A percentile compares a stretch with the other conserved stretches of the same genome.
These are phyloP conservation scores for Cyprinodon tularosa DNA, from an alignment of 2,113 vertebrate genomes.

Conservation along the genomic window DNA sequence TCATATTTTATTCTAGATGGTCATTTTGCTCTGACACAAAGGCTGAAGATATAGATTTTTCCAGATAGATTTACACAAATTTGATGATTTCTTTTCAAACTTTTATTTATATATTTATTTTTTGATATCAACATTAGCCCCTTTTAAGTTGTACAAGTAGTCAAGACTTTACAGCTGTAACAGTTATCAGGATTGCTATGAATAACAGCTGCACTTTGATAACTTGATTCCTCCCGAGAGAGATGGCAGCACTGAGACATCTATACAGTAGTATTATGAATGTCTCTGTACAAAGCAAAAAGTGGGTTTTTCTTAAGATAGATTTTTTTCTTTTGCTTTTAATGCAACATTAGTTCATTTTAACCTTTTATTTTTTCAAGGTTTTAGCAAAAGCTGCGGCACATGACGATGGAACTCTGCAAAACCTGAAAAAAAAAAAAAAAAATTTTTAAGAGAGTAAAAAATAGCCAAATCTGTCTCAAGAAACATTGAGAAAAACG, in stretches of 20 bases:
- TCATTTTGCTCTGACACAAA: too few species aligned
- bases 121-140: neutral
- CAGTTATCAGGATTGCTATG: neutral
- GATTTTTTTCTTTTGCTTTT: neutral
- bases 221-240: neutral
- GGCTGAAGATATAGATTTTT: neutral
- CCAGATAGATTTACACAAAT: neutral
- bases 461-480: neutral
- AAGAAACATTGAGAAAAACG: neutral
- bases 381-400: neutral
- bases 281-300: too few species aligned
- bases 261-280: neutral
- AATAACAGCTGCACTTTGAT: neutral
- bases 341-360: neutral
- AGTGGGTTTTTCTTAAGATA: neutral
- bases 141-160: too few species aligned
- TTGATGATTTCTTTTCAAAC: neutral
- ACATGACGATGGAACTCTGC: neutral
- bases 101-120: neutral
- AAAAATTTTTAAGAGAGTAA: neutral
- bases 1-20: too few species aligned
- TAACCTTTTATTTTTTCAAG: neutral
- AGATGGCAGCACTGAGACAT: neutral
- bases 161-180: neutral
- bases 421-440: neutral